Conservation (phyloP, 2,113 vertebrate species). For the Alligator sinensis region DNA sequence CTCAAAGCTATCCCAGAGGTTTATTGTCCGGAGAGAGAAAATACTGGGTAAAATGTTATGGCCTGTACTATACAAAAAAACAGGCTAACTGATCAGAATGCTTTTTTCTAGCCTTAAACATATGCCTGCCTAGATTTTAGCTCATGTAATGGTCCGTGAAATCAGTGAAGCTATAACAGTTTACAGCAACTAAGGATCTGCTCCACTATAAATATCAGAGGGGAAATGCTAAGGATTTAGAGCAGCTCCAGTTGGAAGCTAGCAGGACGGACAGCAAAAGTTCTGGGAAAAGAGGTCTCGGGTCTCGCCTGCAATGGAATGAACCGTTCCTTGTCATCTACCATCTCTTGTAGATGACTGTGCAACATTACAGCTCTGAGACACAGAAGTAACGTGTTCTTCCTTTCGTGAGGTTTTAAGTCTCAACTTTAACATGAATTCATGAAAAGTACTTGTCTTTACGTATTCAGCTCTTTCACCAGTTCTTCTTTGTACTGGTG, state of each 20-base stretch:
- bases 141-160: neutral
- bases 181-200: neutral
- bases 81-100: neutral
- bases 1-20: neutral
- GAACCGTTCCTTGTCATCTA: neutral
- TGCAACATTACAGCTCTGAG: neutral
- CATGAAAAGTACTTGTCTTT: neutral
- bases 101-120: neutral
- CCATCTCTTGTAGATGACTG: fast-evolving
- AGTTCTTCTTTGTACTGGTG: neutral
- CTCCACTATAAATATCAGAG: neutral
- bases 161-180: neutral
- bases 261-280: neutral
- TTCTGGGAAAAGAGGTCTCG: neutral
- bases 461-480: neutral
- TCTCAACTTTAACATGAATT: neutral
- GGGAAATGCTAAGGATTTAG: neutral
- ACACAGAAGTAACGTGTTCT: neutral
- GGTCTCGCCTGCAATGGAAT: neutral
- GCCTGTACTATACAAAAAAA: neutral
- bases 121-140: neutral
- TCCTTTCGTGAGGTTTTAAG: neutral
- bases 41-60: fast-evolving
- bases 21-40: neutral
- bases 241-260: neutral